A percentile compares a stretch with the other conserved stretches of the same genome.
These are phyloP conservation scores for Mesitornis unicolor DNA, from an alignment of 2,113 vertebrate species.

Conservation along the genomic window DNA sequence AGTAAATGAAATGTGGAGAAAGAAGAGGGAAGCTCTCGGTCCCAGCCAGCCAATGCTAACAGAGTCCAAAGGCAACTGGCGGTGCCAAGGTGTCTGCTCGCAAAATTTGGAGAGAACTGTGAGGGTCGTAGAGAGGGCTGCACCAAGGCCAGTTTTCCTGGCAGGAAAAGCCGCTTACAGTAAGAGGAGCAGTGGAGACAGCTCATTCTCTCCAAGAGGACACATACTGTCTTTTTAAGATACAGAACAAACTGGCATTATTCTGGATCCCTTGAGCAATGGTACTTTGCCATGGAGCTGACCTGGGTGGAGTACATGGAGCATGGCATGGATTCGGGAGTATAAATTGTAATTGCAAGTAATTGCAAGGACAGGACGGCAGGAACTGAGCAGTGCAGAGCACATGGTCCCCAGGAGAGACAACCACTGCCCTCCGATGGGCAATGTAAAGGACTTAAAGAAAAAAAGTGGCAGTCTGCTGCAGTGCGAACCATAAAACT, in stretches of 20 bases:
- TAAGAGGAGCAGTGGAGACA: neutral
- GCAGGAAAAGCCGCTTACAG: neutral
- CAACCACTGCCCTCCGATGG: neutral
- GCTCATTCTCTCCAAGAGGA: neutral
- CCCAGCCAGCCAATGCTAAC: conserved; percentile 69
- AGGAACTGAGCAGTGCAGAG: neutral
- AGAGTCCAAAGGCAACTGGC: conserved; percentile 15
- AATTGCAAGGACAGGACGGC: neutral
- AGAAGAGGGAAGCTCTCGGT: conserved; percentile 45
- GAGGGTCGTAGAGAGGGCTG: neutral
- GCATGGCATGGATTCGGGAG: neutral
- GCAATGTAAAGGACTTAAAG: neutral
- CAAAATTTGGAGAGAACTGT: conserved; percentile 22
- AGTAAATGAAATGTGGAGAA: conserved; percentile 56
- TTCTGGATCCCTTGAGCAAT: neutral
- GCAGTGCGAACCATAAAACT: neutral
- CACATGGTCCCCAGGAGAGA: neutral
- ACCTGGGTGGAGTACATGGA: neutral
- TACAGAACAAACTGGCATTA: neutral
- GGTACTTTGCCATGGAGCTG: neutral
- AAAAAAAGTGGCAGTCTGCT: neutral
- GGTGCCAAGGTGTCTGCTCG: conserved; percentile 69
- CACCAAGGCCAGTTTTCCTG: neutral
- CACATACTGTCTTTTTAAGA: neutral
- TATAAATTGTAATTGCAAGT: neutral